A percentile compares a stretch with the other conserved stretches of the same genome.
Evolutionary conservation across 2,113 vertebrate species (phyloP).

Genomic region (Nannobrachium achirus): DNA sequence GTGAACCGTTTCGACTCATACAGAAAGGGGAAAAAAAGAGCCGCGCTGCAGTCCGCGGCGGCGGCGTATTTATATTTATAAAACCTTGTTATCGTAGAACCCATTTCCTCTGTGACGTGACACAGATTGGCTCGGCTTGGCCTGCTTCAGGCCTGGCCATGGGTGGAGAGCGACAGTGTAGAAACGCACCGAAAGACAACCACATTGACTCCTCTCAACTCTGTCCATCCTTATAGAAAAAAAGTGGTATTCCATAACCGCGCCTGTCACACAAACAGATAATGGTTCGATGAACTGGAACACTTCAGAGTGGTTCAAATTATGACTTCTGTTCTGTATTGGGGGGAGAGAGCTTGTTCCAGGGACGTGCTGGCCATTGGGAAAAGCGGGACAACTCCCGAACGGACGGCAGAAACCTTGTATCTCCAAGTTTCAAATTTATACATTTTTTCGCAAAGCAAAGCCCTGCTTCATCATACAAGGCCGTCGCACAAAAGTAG

Average conservation of each 20-base stretch:
- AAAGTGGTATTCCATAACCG: no score
- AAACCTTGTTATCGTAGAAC: slow-evolving; percentile 35
- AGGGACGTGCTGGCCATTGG: no score
- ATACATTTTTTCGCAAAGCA: no score
- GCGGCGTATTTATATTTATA: slow-evolving; percentile 17
- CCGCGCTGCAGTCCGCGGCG: slow-evolving; percentile 9
- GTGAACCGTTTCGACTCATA: slow-evolving; percentile 9
- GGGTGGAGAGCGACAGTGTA: slow-evolving; percentile 38
- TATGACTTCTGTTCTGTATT: slow-evolving; percentile 27
- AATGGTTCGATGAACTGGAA: background rate
- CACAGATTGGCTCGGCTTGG: slow-evolving; percentile 29
- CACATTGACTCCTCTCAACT: background rate
- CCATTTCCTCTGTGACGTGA: slow-evolving; percentile 30
- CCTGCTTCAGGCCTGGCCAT: slow-evolving; percentile 26
- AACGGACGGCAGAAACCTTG: no score
- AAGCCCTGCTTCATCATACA: no score
- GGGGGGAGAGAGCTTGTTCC: no score
- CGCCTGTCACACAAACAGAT: no score
- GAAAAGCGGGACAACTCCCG: no score
- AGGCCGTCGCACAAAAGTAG: no score
- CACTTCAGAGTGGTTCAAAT: background rate
- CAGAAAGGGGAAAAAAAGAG: slow-evolving; percentile 5
- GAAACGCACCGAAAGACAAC: slow-evolving; percentile 29
- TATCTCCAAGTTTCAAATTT: no score
- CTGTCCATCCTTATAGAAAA: slow-evolving; percentile 12